Conservation (phyloP, 2,888 invertebrate species). For the Crepidodera aurea region DNA sequence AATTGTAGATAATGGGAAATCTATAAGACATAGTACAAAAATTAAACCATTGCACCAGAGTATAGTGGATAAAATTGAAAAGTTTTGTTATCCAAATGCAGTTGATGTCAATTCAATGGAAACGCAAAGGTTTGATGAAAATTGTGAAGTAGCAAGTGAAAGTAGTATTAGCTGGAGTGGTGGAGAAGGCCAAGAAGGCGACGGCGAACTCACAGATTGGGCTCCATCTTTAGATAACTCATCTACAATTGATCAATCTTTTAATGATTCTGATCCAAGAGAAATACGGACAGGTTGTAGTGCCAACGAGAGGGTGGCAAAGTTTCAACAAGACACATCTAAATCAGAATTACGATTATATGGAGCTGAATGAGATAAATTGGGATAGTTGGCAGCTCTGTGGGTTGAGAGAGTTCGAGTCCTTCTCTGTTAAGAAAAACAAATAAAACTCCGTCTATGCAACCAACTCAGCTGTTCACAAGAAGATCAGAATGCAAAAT, state of each 20-base stretch:
- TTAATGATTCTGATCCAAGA: slow-evolving; percentile 58
- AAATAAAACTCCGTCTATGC: slow-evolving; percentile 60
- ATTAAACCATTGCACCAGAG: slow-evolving; percentile 66
- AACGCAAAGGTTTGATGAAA: slow-evolving; percentile 57
- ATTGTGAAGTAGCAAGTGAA: slow-evolving; percentile 60
- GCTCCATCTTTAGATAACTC: slow-evolving; percentile 57
- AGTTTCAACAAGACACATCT: slow-evolving; percentile 82
- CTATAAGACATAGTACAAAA: slow-evolving; percentile 62
- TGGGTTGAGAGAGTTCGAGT: slow-evolving; percentile 74
- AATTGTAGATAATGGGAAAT: slow-evolving; percentile 66
- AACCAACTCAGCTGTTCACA: slow-evolving; percentile 60
- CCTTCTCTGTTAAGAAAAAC: slow-evolving; percentile 77
- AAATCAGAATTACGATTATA: slow-evolving; percentile 77
- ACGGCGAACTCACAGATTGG: slow-evolving; percentile 79
- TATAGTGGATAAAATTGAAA: slow-evolving; percentile 66
- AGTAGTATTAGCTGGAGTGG: slow-evolving; percentile 63
- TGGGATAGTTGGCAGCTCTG: slow-evolving; percentile 77
- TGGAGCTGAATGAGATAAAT: slow-evolving; percentile 69
- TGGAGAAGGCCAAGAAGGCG: slow-evolving; percentile 65
- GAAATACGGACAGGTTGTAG: slow-evolving; percentile 65
- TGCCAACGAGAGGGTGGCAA: slow-evolving; percentile 85
- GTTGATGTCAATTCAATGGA: slow-evolving; percentile 58
- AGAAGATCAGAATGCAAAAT: slow-evolving; percentile 57
- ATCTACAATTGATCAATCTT: slow-evolving; percentile 49
- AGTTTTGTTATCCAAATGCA: slow-evolving; percentile 58